Evolutionary conservation across 2,797 vertebrate species (phyloP).

Genomic region (Nasua narica): DNA sequence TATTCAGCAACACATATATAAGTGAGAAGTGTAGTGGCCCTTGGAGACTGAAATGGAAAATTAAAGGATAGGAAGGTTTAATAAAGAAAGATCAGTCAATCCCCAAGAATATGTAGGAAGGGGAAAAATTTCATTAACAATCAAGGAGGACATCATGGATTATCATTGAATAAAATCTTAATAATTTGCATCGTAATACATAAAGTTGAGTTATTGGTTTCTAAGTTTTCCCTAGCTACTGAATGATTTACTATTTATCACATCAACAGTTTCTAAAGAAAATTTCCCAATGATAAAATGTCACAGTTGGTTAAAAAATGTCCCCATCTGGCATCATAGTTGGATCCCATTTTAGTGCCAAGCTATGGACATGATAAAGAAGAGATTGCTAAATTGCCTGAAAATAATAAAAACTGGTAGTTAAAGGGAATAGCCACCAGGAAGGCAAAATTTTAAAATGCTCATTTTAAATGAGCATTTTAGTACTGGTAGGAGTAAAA

Average conservation of each 20-base stretch:
- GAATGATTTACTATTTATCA: conserved; percentile 18
- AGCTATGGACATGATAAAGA: conserved; percentile 8
- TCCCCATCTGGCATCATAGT: conserved; percentile 61
- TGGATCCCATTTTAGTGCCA: conserved; percentile 48
- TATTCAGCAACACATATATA: not conserved
- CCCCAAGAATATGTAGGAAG: not conserved
- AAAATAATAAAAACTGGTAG: conserved; percentile 13
- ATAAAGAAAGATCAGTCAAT: conserved; percentile 44
- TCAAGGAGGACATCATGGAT: not conserved
- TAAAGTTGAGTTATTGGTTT: conserved; percentile 20
- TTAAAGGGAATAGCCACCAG: not conserved
- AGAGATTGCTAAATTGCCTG: conserved; percentile 7
- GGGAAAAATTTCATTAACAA: conserved; percentile 6
- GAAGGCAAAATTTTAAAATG: not conserved
- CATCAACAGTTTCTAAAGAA: conserved; percentile 35
- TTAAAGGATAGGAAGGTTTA: conserved; percentile 23
- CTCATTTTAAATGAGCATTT: too few relatives aligned
- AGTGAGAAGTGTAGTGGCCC: not conserved
- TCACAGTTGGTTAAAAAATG: conserved; percentile 55
- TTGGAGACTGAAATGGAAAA: conserved; percentile 45
- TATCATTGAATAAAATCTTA: conserved; percentile 52
- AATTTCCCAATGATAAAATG: conserved; percentile 41
- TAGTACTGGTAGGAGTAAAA: not conserved
- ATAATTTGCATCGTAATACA: conserved; percentile 38
- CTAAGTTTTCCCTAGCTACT: not conserved